A percentile compares a stretch with the other conserved stretches of the same genome.
These are phyloP conservation scores for Malacoraja senta DNA, from an alignment of 2,797 vertebrate genomes.

Conservation along the genomic window DNA sequence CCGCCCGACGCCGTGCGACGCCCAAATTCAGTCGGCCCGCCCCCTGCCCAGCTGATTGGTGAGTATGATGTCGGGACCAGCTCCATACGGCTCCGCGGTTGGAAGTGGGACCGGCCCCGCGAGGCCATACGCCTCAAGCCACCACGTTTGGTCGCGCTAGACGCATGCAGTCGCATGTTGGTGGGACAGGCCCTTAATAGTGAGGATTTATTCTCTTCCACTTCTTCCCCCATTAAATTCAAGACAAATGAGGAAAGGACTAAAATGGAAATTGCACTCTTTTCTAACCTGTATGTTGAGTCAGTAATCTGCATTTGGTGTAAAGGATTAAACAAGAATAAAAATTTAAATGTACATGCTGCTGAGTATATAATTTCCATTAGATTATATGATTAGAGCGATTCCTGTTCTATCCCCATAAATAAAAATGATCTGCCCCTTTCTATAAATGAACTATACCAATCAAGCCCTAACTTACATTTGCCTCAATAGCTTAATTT, in stretches of 20 bases:
- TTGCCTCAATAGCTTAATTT: not conserved
- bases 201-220: not conserved
- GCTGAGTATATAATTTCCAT: not conserved
- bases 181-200: no score
- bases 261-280: not conserved
- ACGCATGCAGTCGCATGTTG: no score
- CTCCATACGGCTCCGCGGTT: no score
- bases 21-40: no score
- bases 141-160: no score
- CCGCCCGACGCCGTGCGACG: no score
- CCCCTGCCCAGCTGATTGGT: no score
- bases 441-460: not conserved
- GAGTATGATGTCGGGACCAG: no score
- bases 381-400: not conserved
- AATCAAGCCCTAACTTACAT: no score
- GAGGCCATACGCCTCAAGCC: no score
- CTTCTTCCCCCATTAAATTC: not conserved
- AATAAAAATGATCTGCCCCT: not conserved
- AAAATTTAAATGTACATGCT: not conserved
- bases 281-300: not conserved
- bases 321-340: not conserved
- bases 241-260: not conserved
- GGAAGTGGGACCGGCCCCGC: no score
- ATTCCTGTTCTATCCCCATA: not conserved
- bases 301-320: not conserved